Base-by-base conservation (phyloP, 2,888 invertebrate genomes). In the Lumbricus terrestris region DNA sequence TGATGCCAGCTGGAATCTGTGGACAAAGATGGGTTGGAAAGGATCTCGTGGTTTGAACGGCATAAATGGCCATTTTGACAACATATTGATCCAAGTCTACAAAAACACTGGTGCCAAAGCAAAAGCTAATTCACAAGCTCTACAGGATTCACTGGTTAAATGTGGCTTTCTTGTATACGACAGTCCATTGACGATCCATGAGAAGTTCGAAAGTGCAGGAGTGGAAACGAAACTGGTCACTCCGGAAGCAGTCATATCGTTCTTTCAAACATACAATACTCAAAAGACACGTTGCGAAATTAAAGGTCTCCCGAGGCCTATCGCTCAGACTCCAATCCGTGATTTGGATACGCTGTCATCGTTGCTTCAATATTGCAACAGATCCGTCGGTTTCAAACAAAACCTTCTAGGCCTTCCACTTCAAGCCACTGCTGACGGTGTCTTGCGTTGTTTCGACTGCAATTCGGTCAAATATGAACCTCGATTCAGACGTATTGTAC, bases 371-470 rank as follows among this genome's bases (percentile, higher is more conserved):
- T 85, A 85, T 85, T 34, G 35, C 20, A 11, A 1, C 11, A n/a
- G 69, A 11, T 69, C 29, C 11, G n/a, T 0, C n/a, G 13, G 8
- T n/a, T 69, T 69, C 29, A 34, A 37, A 85, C 34, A 85, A 0
- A 35, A 85, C 1, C 38, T 92, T 16, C 90, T 91, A 5, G 91
- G 91, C 16, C 88, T 93, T 34, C 92, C 92, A 16, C 85, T 93
- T 82, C 90, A 92, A 40, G 90, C 92, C 29, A 90, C 90, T 23
- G 91, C 91, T n/a, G 93, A 93, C 83, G 91, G 88, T 20, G 90
- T 91, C 83, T 90, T 93, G 33, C 90, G 92, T 23, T 82, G 69
- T 20, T 92, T 92, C 90, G 89, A 85, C 88, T 35, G 47, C 33
- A 90, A 91, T 29, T 90, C 90, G n/a, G 91, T 91, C 13, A 89